Evolutionary conservation across 2,888 invertebrate genomes (phyloP), one percentile per base, ranked within the genome.

Genomic region (Zhuqinia jingwanae): DNA sequence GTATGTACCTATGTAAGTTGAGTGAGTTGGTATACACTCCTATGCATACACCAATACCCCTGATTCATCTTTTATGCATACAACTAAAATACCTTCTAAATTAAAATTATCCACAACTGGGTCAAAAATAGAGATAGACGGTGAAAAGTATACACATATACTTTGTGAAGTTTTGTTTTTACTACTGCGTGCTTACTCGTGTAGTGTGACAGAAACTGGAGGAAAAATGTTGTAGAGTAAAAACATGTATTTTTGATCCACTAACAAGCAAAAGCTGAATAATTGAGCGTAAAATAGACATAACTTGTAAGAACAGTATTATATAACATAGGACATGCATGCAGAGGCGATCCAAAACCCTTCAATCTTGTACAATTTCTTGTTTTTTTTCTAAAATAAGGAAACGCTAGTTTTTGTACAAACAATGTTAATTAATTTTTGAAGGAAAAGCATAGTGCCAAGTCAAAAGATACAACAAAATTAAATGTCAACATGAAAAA

Each of bases 41-140:
- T 45, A 20, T 58, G 60, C 36, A 75, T 75, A 63, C 75, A 77
- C 65, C 68, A 84, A 84, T 84, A 84, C 84, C 58, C 84, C n/a
- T 20, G 77, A 47, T 84, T 84, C 84, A 84, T 84, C 77, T 77
- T 77, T 84, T 84, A 84, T 84, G 84, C 77, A 84, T 76, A 84
- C 84, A 68, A 77, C 36, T 77, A 76, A 76, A 63, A 63, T 83
- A 36, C 68, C 68, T 68, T 65, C 84, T 65, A 84, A 82, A 82
- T 84, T 77, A 84, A 84, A 84, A 84, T 77, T 65, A 83, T 83
- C 50, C 47, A 17, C 73, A 81, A 81, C 58, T 83, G 56, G 82
- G 82, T 76, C 82, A 83, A 27, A 68, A 45, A 20, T 68, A 22
- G 45, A 22, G 77, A 77, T 20, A 22, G 77, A 77, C 15, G 1